Conservation (phyloP, 1,140 invertebrate genomes). For the Macrosteles quadrilineatus region DNA sequence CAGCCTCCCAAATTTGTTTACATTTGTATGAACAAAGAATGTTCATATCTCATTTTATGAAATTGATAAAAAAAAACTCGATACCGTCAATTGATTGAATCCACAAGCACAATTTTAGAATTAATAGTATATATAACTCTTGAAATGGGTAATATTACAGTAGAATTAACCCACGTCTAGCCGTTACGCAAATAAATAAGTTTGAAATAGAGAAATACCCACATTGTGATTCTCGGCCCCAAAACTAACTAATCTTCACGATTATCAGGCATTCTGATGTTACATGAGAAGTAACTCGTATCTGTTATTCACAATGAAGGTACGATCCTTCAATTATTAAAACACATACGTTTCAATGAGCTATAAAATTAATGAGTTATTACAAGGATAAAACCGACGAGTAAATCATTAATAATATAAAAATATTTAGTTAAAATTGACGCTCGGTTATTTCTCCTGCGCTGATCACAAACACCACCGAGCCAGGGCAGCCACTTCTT, state of each 20-base stretch:
- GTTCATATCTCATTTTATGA: too few species aligned
- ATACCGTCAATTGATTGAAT: too few species aligned
- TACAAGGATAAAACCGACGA: background rate
- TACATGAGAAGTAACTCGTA: background rate
- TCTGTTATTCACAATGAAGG: background rate
- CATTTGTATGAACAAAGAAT: too few species aligned
- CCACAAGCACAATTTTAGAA: background rate
- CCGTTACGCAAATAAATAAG: background rate
- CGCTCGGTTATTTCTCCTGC: slow-evolving; percentile 21
- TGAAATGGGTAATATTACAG: slow-evolving; percentile 5
- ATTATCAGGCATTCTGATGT: too few species aligned
- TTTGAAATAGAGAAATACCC: background rate
- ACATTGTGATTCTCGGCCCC: background rate
- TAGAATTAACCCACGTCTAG: slow-evolving; percentile 23
- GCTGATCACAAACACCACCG: background rate
- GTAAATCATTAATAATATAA: background rate
- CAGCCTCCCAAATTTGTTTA: too few species aligned
- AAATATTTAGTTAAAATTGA: slow-evolving; percentile 23
- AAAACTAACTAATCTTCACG: too few species aligned
- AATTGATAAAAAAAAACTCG: too few species aligned
- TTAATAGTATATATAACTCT: background rate
- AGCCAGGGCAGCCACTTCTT: slow-evolving; percentile 14
- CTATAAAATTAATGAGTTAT: background rate
- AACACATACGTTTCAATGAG: background rate
- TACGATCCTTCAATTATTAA: background rate